Conservation (phyloP, 2,113 vertebrate species). For the Lycocorax pyrrhopterus region DNA sequence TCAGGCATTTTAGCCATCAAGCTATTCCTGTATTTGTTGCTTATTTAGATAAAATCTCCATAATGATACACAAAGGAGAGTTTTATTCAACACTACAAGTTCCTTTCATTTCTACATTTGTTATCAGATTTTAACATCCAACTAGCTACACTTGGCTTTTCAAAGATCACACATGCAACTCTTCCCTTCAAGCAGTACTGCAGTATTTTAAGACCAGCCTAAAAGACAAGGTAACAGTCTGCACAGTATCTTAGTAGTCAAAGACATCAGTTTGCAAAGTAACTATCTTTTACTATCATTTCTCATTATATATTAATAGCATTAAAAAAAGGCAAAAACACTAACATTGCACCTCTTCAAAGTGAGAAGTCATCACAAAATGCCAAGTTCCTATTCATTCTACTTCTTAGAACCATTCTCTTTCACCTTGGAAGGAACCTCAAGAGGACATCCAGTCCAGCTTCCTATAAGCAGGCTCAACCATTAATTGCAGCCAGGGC, state of each 20-base stretch:
- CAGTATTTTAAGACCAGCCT: neutral
- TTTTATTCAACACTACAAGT: neutral
- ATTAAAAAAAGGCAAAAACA: neutral
- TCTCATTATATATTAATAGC: neutral
- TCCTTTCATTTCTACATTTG: neutral
- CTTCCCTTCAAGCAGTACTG: neutral
- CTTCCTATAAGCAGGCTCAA: neutral
- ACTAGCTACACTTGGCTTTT: neutral
- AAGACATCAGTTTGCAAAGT: neutral
- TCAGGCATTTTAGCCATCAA: neutral
- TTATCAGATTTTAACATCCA: neutral
- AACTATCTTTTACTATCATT: neutral
- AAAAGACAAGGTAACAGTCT: neutral
- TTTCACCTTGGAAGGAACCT: neutral
- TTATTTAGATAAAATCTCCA: neutral
- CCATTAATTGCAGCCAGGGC: fast-evolving
- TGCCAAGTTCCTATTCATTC: neutral
- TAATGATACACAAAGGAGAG: neutral
- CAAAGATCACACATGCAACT: neutral
- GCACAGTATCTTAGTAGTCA: neutral
- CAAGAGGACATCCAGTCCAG: neutral
- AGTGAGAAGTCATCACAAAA: neutral
- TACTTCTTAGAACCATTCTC: neutral
- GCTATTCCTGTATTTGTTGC: neutral
- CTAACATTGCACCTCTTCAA: neutral